Evolutionary conservation across 2,888 invertebrate genomes (phyloP), one percentile per base, ranked within the genome.

Genomic region (Epinotia ramella): DNA sequence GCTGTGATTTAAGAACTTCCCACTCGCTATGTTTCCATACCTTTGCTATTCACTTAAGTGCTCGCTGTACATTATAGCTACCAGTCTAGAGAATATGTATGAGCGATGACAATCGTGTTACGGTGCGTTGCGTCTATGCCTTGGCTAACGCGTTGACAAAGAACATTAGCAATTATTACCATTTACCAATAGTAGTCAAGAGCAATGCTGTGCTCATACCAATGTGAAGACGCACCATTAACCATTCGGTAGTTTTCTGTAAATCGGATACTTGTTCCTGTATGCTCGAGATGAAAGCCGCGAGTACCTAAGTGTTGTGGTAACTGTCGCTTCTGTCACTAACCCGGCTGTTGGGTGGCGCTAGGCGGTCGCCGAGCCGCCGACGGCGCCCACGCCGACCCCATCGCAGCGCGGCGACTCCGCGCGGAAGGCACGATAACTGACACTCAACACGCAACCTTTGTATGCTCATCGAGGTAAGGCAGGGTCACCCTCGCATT

Each of bases 381-480:
- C 78, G 73, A 81, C 87, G 40, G 86, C 88, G 57, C 84, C 88
- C 69, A 82, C 87, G 78, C 92, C 92, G 40, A 90, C 91, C 78
- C 91, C 92, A 5, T 88, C 89, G 56, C 87, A 85, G 7, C 91
- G 93, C 77, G 92, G 91, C 2, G 93, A 93, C 79, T 89, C 91
- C 2, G 89, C 87, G 73, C 87, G 89, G 85, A 92, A 91, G 83
- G 81, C 85, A 72, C 93, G 93, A 93, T 94, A 94, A 93, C 89
- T 89, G 81, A 77, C 73, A 78, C 82, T 80, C 77, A 77, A 78
- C 85, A 86, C 82, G 79, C 82, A 81, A 81, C 81, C 81, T 81
- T 82, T 81, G 81, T 81, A 85, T 81, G 81, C 84, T 87, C 84
- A 83, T 77, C 77, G 80, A 85, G 87, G 85, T 83, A 83, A 83